These are phyloP conservation scores for Chrysocyon brachyurus DNA, from an alignment of 2,797 vertebrate genomes.

Conservation along the genomic window DNA sequence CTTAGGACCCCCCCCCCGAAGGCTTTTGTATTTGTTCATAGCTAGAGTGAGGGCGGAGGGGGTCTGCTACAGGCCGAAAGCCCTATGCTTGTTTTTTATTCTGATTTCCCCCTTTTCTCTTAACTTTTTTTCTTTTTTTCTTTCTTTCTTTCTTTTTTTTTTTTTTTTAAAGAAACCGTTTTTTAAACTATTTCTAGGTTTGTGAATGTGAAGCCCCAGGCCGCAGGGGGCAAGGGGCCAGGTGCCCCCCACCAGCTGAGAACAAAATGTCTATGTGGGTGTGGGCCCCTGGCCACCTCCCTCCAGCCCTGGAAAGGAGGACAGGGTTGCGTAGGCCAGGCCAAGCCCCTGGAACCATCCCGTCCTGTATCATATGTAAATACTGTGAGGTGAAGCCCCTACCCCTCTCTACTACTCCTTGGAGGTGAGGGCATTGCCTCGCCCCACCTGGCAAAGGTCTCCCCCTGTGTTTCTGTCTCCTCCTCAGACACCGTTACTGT, in stretches of 20 bases:
- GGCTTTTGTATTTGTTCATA: conserved; percentile 80
- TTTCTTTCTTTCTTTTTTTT: conserved; percentile 42
- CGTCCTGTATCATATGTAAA: conserved; percentile 99
- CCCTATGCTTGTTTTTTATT: conserved; percentile 71
- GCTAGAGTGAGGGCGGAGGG: conserved; percentile 73
- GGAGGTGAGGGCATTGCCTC: conserved; percentile 45
- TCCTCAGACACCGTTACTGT: conserved; percentile 90
- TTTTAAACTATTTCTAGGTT: conserved; percentile 90
- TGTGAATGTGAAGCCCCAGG: conserved; percentile 90
- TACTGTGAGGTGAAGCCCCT: conserved; percentile 90
- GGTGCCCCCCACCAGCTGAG: conserved; percentile 84
- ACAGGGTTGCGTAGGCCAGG: conserved; percentile 77
- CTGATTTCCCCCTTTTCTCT: conserved; percentile 73
- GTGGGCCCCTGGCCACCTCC: conserved; percentile 89
- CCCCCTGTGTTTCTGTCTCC: conserved; percentile 50
- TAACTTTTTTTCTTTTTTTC: conserved; percentile 47
- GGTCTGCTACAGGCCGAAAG: conserved; percentile 46
- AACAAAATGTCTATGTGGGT: conserved; percentile 97
- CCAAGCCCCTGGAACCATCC: conserved; percentile 84
- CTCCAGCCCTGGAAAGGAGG: conserved; percentile 73
- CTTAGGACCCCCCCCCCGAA: conserved; percentile 58
- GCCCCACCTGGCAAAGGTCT: conserved; percentile 26
- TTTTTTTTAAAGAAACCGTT: conserved; percentile 85
- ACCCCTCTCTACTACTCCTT: conserved; percentile 46
- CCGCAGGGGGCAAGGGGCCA: conserved; percentile 79